phyloP scores from a whole-genome alignment of 2,113 vertebrate species.

The Stictonetta naevosa region DNA sequence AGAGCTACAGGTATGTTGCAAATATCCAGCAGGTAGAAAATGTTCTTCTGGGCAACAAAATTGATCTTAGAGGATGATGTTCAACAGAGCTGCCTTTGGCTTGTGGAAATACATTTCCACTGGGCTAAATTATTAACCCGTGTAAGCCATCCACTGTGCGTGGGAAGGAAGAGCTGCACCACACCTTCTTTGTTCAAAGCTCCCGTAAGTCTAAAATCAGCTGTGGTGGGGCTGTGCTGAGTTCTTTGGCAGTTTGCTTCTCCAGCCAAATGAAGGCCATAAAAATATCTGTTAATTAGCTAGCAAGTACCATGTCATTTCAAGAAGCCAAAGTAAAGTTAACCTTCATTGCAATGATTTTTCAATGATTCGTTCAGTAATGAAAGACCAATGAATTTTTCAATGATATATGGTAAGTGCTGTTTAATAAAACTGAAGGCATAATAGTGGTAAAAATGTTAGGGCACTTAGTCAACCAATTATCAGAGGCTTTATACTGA shows the following conservation, averaged over 20 bases:
- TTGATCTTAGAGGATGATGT: not conserved
- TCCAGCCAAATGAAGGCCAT: conserved; percentile 70
- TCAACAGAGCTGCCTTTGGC: not conserved
- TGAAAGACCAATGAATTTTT: conserved; percentile 84
- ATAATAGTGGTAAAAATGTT: conserved; percentile 73
- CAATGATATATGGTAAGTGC: conserved; percentile 79
- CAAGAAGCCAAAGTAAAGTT: conserved; percentile 71
- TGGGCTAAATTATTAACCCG: not conserved
- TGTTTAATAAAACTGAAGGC: conserved; percentile 78
- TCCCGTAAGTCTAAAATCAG: not conserved
- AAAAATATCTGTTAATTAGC: conserved; percentile 75
- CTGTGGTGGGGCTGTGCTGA: not conserved
- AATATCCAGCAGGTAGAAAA: not conserved
- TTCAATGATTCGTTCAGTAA: conserved; percentile 75
- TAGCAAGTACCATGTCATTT: conserved; percentile 66
- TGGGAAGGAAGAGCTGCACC: not conserved
- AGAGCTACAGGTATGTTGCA: conserved; percentile 20
- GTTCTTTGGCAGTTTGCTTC: conserved; percentile 64
- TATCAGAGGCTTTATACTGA: conserved; percentile 65
- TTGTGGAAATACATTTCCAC: not conserved
- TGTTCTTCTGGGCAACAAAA: not conserved
- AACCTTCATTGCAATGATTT: conserved; percentile 73
- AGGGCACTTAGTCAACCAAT: conserved; percentile 74
- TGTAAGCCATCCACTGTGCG: not conserved
- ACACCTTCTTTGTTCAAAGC: not conserved